Conservation (phyloP, 2,888 invertebrate genomes). For the Parnassius apollo region DNA sequence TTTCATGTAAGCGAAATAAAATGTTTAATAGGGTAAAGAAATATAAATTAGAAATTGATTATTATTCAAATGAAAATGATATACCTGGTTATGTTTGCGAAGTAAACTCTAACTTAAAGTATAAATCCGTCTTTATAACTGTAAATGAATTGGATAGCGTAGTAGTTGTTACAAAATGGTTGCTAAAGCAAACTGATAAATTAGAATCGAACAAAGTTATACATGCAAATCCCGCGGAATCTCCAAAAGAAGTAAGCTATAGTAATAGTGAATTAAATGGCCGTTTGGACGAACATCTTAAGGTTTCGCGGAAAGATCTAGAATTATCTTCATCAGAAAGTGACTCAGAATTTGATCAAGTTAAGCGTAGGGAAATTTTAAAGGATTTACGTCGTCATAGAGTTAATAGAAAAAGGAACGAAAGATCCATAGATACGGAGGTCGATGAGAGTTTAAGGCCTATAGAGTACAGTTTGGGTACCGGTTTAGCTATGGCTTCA, state of each 20-base stretch:
- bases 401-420: slow-evolving; percentile 46
- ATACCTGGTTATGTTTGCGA: slow-evolving; percentile 43
- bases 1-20: slow-evolving; percentile 24
- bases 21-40: slow-evolving; percentile 35
- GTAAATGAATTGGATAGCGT: slow-evolving; percentile 36
- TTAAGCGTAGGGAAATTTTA: slow-evolving; percentile 46
- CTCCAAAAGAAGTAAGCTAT: slow-evolving; percentile 34
- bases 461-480: slow-evolving; percentile 72
- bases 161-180: slow-evolving; percentile 49
- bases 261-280: not conserved
- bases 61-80: slow-evolving; percentile 47
- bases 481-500: slow-evolving; percentile 75
- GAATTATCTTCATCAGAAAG: slow-evolving; percentile 62
- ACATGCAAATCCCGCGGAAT: slow-evolving; percentile 42
- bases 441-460: slow-evolving; percentile 68
- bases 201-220: slow-evolving; percentile 20
- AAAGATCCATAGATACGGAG: slow-evolving; percentile 44
- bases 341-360: slow-evolving; percentile 52
- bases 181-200: slow-evolving; percentile 37
- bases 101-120: slow-evolving; percentile 47
- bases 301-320: slow-evolving; percentile 57
- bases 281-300: slow-evolving; percentile 34
- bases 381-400: slow-evolving; percentile 61
- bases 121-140: slow-evolving; percentile 49
- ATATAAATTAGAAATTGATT: slow-evolving; percentile 40